Percentiles rank a stretch among this genome's conserved stretches.
These are phyloP conservation scores for Pocillopora grandis DNA, from an alignment of 92 coral and sea anemone genomes.

Conservation along the genomic window DNA sequence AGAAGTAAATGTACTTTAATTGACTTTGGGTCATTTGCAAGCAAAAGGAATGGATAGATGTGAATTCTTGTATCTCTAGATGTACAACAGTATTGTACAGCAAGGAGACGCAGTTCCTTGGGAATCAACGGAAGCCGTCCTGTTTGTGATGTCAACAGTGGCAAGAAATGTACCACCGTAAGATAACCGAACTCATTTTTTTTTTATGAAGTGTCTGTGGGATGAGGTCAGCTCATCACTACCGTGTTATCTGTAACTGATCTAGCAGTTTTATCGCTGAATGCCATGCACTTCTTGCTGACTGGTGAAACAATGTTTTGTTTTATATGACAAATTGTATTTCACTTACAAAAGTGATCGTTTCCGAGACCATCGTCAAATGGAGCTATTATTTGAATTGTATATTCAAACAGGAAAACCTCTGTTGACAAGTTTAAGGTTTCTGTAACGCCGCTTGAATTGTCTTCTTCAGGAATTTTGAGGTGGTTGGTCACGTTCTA, in stretches of 20 bases:
- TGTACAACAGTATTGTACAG: slow-evolving; percentile 77
- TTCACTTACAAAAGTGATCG: no score
- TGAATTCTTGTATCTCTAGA: slow-evolving; percentile 42
- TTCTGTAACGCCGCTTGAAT: not conserved
- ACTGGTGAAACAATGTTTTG: no score
- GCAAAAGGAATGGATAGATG: not conserved
- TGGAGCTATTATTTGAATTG: no score
- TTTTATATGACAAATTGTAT: no score
- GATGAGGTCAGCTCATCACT: no score
- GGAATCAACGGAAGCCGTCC: slow-evolving; percentile 84
- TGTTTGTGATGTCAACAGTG: slow-evolving; percentile 95
- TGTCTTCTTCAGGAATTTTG: slow-evolving; percentile 56
- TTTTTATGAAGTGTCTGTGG: not conserved
- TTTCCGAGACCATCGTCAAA: no score
- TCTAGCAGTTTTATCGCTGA: no score
- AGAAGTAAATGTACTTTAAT: not conserved
- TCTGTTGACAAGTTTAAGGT: not conserved
- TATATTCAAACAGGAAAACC: no score
- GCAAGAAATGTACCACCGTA: slow-evolving; percentile 86
- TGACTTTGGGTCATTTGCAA: not conserved
- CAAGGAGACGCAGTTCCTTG: slow-evolving; percentile 76
- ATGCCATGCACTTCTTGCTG: no score
- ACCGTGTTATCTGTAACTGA: no score
- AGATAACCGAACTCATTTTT: slow-evolving; percentile 26
- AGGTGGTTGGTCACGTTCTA: slow-evolving; percentile 72